These are phyloP conservation scores for Alentia gelatinosa DNA, from an alignment of 2,888 invertebrate genomes.

Conservation along the genomic window DNA sequence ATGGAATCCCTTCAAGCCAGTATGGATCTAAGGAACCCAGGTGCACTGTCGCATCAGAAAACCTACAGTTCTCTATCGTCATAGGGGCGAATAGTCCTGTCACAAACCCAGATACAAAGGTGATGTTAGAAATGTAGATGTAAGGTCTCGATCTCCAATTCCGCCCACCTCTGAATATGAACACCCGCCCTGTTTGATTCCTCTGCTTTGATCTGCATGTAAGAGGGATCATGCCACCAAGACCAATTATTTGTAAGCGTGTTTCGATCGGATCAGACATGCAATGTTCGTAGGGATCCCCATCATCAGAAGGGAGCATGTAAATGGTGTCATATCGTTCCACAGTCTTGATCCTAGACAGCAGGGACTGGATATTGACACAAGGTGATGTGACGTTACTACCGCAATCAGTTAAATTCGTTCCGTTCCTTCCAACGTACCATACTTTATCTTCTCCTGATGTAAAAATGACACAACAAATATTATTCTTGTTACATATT, in stretches of 20 bases:
- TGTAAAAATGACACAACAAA: too few species aligned
- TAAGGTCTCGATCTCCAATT: background rate
- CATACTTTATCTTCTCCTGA: background rate
- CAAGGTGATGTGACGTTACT: background rate
- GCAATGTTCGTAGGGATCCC: background rate
- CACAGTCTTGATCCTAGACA: background rate
- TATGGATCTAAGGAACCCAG: background rate
- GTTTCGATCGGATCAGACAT: background rate
- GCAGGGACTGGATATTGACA: background rate
- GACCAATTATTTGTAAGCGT: background rate
- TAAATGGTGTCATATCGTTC: background rate
- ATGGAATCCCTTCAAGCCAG: background rate
- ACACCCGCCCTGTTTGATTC: background rate
- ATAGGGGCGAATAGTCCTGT: background rate
- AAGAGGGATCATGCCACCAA: background rate
- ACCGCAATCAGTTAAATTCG: background rate
- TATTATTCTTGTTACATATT: too few species aligned
- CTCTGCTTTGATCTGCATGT: background rate
- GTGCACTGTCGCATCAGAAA: background rate
- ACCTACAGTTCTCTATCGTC: background rate
- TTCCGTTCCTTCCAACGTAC: background rate
- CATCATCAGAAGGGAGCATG: background rate
- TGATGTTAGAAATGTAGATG: background rate
- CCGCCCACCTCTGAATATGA: background rate
- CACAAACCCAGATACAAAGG: background rate